These are phyloP conservation scores for Neodontobutis hainanensis DNA, from an alignment of 2,113 vertebrate genomes.

Conservation along the genomic window DNA sequence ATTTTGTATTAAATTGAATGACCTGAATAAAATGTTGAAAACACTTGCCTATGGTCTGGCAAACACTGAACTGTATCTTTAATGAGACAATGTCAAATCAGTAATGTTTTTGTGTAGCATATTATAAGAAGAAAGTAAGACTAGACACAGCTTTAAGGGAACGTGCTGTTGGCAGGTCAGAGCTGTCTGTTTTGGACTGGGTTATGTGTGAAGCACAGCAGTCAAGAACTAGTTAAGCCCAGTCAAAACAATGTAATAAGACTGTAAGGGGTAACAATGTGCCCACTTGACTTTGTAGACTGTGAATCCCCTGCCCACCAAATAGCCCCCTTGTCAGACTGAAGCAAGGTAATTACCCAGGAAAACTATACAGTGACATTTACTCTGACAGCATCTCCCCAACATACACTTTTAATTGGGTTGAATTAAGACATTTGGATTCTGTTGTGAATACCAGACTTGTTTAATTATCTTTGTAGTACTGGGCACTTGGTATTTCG, in stretches of 20 bases:
- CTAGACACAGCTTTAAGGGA: neutral
- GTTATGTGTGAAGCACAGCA: constrained; percentile 5
- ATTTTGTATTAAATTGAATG: no score
- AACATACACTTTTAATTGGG: constrained; percentile 56
- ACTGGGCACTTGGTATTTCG: constrained; percentile 53
- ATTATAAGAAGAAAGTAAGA: no score
- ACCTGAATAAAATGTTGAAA: no score
- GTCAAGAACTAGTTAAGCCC: constrained; percentile 9
- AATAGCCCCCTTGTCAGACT: constrained; percentile 31
- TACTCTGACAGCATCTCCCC: constrained; percentile 55
- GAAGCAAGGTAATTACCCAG: constrained; percentile 58
- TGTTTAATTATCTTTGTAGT: constrained; percentile 37
- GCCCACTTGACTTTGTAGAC: constrained; percentile 6
- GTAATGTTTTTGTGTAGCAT: no score
- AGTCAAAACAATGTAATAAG: neutral
- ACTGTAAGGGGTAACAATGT: neutral
- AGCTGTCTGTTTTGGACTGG: constrained; percentile 16
- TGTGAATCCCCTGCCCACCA: constrained; percentile 23
- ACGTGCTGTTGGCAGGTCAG: neutral
- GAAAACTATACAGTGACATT: constrained; percentile 62
- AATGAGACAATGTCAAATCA: no score
- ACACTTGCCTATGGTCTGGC: no score
- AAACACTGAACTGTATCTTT: no score
- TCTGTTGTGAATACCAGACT: constrained; percentile 44
- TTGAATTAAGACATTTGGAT: constrained; percentile 56